Base-by-base conservation (phyloP, 2,797 vertebrate genomes). In the Pachyuromys duprasi region DNA sequence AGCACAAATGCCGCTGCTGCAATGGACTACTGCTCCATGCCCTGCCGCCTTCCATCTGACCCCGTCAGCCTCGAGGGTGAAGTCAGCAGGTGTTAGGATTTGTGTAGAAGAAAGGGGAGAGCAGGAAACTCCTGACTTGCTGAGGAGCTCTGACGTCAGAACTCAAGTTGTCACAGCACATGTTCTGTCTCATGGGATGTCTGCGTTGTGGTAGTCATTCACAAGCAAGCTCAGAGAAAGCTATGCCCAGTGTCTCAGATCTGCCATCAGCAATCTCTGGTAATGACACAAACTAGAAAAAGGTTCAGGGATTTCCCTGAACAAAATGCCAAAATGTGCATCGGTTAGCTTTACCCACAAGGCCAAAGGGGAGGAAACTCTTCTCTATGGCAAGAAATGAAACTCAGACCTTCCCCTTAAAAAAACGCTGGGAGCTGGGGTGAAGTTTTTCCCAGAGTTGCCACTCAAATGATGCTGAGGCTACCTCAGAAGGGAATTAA, bases 391-490 rank as follows among this genome's bases (percentile, higher is more conserved):
- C 33, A 36, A 86, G 13, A 80, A 62, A 84, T 81, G 26, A 82
- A 82, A 74, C 18, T 57, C 49, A 60, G 69, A 81, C 17, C 11
- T 24, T 39, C 53, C 2, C 39, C 42, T 72, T 49, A 49, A 33
- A 8, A 62, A 79, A 84, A 31, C 1, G 49, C 53, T 70, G 4
- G 13, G 45, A 6, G 22, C 18, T 31, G 1, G 75, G 84, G 93
- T 49, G 65, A 95, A 53, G 39, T 82, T 39, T 8, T 45, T 45
- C 62, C 24, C 28, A 79, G 33, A 7, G 90, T 9, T 75, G 89
- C 94, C 57, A 93, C 3, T 70, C 49, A 94, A 90, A 69, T 62
- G 62, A 78, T 20, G 72, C 65, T 88, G 87, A 91, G 17, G 11
- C 45, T 94, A n/a, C 92, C 33, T 60, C 86, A 8, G 90, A 79